Conservation (phyloP, 1,140 invertebrate genomes). For the Drosophila burlai region DNA sequence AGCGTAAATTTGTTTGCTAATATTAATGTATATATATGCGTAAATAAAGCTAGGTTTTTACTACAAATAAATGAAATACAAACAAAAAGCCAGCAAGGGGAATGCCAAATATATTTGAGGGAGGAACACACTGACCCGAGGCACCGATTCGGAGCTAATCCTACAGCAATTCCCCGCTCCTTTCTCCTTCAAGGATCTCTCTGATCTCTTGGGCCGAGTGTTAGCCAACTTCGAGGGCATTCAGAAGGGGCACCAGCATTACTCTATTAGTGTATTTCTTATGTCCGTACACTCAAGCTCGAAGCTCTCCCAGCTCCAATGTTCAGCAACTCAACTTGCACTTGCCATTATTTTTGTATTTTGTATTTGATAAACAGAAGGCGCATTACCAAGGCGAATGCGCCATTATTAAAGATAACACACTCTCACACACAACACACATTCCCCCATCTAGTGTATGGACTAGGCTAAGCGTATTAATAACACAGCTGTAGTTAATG, state of each 20-base stretch:
- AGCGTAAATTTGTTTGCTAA: slow-evolving; percentile 60
- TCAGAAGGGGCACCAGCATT: slow-evolving; percentile 31
- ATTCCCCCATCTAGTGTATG: slow-evolving; percentile 42
- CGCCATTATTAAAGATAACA: slow-evolving; percentile 46
- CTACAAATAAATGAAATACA: not conserved
- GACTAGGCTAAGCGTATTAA: slow-evolving; percentile 31
- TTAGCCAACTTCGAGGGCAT: slow-evolving; percentile 42
- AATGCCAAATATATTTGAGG: slow-evolving; percentile 44
- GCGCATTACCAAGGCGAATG: slow-evolving; percentile 42
- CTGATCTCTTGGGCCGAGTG: slow-evolving; percentile 52
- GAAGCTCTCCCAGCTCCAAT: slow-evolving; percentile 4
- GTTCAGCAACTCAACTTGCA: slow-evolving; percentile 62
- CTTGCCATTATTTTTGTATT: slow-evolving; percentile 78
- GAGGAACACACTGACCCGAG: slow-evolving; percentile 42
- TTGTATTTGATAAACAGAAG: slow-evolving; percentile 59
- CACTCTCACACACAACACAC: slow-evolving; percentile 16
- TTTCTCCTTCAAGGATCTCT: slow-evolving; percentile 52
- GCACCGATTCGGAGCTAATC: slow-evolving; percentile 39
- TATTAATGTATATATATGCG: slow-evolving; percentile 53
- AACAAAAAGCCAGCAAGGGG: slow-evolving; percentile 36
- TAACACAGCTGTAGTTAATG: slow-evolving; percentile 53
- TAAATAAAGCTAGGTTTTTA: slow-evolving; percentile 14
- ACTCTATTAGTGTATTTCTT: slow-evolving; percentile 11
- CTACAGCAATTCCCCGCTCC: slow-evolving; percentile 40
- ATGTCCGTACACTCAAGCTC: slow-evolving; percentile 20